These are phyloP conservation scores for Papilio aristodemus DNA, from an alignment of 1,140 invertebrate species.

Conservation along the genomic window DNA sequence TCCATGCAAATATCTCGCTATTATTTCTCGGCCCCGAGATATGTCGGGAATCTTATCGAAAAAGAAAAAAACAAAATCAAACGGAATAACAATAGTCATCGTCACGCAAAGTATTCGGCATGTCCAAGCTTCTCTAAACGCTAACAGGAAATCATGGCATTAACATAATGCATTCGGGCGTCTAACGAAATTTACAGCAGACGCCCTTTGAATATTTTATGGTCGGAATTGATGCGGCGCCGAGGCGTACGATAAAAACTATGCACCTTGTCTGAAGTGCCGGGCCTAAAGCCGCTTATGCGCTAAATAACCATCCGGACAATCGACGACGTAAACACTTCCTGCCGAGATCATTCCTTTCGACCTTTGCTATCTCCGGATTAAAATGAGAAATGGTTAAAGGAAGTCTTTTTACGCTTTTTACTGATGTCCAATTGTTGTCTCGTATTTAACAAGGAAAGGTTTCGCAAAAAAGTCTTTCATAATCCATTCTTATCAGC, in stretches of 20 bases:
- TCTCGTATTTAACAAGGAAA: slow-evolving; percentile 14
- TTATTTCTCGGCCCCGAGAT: slow-evolving; percentile 39
- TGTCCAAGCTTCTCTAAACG: slow-evolving; percentile 41
- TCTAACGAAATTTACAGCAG: slow-evolving; percentile 60
- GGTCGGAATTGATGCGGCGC: slow-evolving; percentile 46
- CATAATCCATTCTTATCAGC: slow-evolving; percentile 13
- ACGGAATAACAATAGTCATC: slow-evolving; percentile 57
- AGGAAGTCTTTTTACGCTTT: slow-evolving; percentile 13
- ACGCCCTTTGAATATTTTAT: slow-evolving; percentile 52
- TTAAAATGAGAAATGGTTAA: slow-evolving; percentile 20
- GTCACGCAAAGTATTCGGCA: slow-evolving; percentile 58
- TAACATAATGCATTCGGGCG: slow-evolving; percentile 69
- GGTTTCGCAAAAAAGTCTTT: slow-evolving; percentile 19
- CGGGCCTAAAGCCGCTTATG: slow-evolving; percentile 36
- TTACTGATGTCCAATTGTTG: slow-evolving; percentile 10
- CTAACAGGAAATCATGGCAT: slow-evolving; percentile 66
- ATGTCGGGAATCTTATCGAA: slow-evolving; percentile 37
- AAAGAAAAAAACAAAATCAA: slow-evolving; percentile 44
- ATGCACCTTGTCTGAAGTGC: slow-evolving; percentile 38
- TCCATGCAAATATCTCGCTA: slow-evolving; percentile 55
- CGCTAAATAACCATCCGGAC: slow-evolving; percentile 44
- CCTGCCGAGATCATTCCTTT: slow-evolving; percentile 43
- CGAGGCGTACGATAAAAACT: slow-evolving; percentile 44
- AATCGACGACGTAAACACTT: slow-evolving; percentile 41
- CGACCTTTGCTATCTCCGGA: slow-evolving; percentile 12